Evolutionary conservation across 1,140 invertebrate species (phyloP).

Genomic region (Linepithema humile): DNA sequence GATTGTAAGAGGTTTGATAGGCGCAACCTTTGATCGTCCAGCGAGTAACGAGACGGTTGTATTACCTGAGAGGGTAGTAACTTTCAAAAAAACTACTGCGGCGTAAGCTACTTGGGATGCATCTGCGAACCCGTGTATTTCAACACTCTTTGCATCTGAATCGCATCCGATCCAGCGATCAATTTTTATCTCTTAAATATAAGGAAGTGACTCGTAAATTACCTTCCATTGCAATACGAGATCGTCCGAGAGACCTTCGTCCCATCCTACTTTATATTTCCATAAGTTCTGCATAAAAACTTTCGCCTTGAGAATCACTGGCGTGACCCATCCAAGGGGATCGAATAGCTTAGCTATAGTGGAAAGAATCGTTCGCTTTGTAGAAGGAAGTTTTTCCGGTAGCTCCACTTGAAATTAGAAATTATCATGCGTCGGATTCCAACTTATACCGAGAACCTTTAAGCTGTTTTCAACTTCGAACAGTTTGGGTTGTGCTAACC

Average conservation of each 20-base stretch:
- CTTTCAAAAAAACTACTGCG: not conserved
- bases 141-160: not conserved
- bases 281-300: not conserved
- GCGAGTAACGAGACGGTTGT: not conserved
- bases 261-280: not conserved
- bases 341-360: not conserved
- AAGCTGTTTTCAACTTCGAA: not conserved
- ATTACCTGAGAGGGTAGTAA: not conserved
- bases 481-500: not conserved
- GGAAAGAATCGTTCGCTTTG: not conserved
- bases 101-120: not conserved
- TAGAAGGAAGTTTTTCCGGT: not conserved
- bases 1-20: not conserved
- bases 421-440: not conserved
- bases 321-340: not conserved
- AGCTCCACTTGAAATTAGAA: not conserved
- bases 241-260: not conserved
- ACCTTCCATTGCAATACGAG: constrained; percentile 52
- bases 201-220: constrained; percentile 69
- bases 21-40: not conserved
- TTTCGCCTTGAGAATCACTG: not conserved
- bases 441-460: not conserved
- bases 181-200: not conserved
- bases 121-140: not conserved
- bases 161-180: not conserved